Percentiles rank a stretch among this genome's conserved stretches.
Conservation (phyloP, 2,888 invertebrate genomes). For the Drosophila mayaguana region DNA sequence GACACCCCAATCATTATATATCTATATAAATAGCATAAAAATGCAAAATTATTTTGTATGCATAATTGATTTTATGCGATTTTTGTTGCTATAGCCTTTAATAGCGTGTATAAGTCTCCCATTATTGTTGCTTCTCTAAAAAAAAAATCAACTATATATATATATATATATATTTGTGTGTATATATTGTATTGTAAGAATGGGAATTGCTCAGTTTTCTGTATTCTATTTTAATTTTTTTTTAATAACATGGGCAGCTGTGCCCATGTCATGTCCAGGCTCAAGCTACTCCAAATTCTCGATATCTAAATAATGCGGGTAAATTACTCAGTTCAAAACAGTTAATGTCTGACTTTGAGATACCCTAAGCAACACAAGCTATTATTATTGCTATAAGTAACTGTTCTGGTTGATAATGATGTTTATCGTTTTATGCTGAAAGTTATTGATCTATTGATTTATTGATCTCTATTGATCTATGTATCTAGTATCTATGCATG, state of each 20-base stretch:
- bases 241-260: constrained; percentile 2
- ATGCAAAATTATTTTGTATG: constrained; percentile 66
- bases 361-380: not conserved
- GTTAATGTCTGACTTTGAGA: not conserved
- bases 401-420: too few species aligned
- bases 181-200: constrained; percentile 36
- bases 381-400: too few species aligned
- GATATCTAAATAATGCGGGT: constrained; percentile 23
- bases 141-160: not conserved
- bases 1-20: not conserved
- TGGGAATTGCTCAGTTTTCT: constrained; percentile 31
- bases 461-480: too few species aligned
- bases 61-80: constrained; percentile 73
- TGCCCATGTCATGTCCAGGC: constrained; percentile 5
- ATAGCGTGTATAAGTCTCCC: constrained; percentile 40
- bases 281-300: constrained; percentile 8
- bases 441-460: too few species aligned
- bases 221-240: constrained; percentile 11
- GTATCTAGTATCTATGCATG: too few species aligned
- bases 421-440: too few species aligned
- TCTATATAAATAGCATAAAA: constrained; percentile 10
- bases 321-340: constrained; percentile 22
- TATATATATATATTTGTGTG: not conserved
- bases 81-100: constrained; percentile 53
- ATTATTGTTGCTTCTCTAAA: constrained; percentile 23